phyloP scores from a whole-genome alignment of 92 coral and sea anemone genomes.

The Pocillopora grandis region DNA sequence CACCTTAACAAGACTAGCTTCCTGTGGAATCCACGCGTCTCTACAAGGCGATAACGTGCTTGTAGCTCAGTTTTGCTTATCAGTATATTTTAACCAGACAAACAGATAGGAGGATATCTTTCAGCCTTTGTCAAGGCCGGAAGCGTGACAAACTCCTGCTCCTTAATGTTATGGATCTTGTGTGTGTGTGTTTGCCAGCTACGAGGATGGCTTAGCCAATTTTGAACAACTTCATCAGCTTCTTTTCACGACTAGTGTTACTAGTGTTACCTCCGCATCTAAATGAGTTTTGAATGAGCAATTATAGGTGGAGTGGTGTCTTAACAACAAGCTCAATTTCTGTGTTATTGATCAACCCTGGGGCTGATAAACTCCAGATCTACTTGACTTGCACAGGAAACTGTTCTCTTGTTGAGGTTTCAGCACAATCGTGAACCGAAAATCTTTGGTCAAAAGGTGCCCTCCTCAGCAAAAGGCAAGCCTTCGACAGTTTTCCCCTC shows the following conservation, averaged over 20 bases:
- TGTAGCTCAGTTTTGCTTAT: conserved; percentile 37
- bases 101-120: conserved; percentile 22
- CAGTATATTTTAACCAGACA: conserved; percentile 36
- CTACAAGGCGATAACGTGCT: conserved; percentile 25
- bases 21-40: neutral
- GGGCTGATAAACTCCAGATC: conserved; percentile 40
- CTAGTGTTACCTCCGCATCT: conserved; percentile 17
- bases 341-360: conserved; percentile 14
- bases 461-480: neutral
- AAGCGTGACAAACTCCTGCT: conserved; percentile 8
- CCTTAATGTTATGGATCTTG: neutral
- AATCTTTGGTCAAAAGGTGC: neutral
- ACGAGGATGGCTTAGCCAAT: no score
- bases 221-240: neutral
- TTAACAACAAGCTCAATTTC: conserved; percentile 38
- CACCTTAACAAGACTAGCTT: conserved; percentile 10
- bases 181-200: neutral
- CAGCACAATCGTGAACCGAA: conserved; percentile 6
- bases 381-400: conserved; percentile 1
- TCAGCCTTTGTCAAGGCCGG: conserved; percentile 35
- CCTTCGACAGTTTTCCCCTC: neutral
- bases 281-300: conserved; percentile 47
- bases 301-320: conserved; percentile 37
- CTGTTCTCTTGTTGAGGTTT: conserved; percentile 30
- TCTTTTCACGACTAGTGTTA: conserved; percentile 7